These are phyloP conservation scores for Rhizomys pruinosus DNA, from an alignment of 2,113 vertebrate genomes.

Conservation along the genomic window DNA sequence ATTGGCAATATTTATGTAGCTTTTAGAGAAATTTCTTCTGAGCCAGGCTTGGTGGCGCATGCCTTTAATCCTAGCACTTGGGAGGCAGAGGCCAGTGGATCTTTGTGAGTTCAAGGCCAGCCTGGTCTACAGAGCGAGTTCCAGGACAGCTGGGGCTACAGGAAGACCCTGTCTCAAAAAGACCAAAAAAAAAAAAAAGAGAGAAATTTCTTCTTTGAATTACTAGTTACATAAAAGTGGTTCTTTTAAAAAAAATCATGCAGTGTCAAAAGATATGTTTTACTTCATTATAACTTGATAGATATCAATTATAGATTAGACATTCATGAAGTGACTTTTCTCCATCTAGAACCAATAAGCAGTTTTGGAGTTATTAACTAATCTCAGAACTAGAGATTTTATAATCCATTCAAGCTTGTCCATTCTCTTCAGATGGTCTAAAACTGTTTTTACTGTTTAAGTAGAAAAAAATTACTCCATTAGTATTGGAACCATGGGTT, in stretches of 20 bases:
- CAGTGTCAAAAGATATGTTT: neutral
- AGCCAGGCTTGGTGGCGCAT: too few relatives aligned
- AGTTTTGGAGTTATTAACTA: neutral
- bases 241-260: neutral
- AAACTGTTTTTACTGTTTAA: neutral
- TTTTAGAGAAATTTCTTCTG: conserved; percentile 32
- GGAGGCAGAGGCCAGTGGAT: too few relatives aligned
- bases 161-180: too few relatives aligned
- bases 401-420: neutral
- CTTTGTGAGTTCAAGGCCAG: too few relatives aligned
- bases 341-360: neutral
- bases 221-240: neutral
- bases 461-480: neutral
- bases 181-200: too few relatives aligned
- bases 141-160: too few relatives aligned
- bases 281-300: neutral
- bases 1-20: neutral
- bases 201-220: conserved; percentile 36
- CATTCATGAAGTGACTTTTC: neutral
- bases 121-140: too few relatives aligned
- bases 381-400: neutral
- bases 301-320: neutral
- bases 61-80: too few relatives aligned
- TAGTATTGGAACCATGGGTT: neutral
- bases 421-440: neutral